phyloP scores from a whole-genome alignment of 2,797 vertebrate species.

The Leuciscus waleckii region DNA sequence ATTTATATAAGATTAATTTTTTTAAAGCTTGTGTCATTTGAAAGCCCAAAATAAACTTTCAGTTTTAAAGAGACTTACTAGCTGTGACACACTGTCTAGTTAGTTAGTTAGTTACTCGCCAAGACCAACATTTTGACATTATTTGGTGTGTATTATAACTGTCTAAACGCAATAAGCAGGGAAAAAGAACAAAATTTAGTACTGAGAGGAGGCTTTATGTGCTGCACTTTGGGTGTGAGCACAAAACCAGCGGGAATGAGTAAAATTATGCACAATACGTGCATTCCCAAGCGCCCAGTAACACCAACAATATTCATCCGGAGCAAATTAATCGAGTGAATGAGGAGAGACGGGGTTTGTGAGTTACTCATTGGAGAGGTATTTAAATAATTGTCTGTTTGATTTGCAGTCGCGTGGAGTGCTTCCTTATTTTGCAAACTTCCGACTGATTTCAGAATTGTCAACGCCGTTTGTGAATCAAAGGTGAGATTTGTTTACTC shows the following conservation, averaged over 20 bases:
- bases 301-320: too few species aligned
- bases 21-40: background rate
- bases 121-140: too few species aligned
- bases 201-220: too few species aligned
- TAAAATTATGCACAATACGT: too few species aligned
- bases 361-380: background rate
- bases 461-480: conserved; percentile 87
- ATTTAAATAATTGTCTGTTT: conserved; percentile 6
- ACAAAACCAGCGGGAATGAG: too few species aligned
- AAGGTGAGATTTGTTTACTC: conserved; percentile 69
- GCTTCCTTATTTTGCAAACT: conserved; percentile 85
- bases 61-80: background rate
- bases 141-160: too few species aligned
- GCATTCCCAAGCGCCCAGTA: too few species aligned
- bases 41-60: background rate
- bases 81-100: background rate
- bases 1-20: background rate
- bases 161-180: too few species aligned
- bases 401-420: conserved; percentile 78
- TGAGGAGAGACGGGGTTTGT: too few species aligned
- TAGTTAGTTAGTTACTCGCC: background rate
- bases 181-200: too few species aligned
- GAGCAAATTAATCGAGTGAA: too few species aligned
- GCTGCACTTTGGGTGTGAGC: too few species aligned
- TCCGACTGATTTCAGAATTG: conserved; percentile 86